A percentile compares a stretch with the other conserved stretches of the same genome.
Evolutionary conservation across 2,888 invertebrate species (phyloP).

Genomic region (Coecobrya sp.): DNA sequence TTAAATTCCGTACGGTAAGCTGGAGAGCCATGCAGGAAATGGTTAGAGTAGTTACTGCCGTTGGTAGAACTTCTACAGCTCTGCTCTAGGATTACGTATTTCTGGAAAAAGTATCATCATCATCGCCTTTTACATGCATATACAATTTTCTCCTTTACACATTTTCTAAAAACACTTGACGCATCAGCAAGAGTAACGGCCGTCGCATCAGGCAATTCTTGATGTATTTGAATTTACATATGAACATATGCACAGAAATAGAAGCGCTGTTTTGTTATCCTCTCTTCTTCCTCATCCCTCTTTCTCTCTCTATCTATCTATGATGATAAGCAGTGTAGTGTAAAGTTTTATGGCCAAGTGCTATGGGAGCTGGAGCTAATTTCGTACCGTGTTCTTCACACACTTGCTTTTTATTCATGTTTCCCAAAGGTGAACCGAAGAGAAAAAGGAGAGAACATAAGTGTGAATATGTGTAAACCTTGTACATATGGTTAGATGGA

Average conservation of each 20-base stretch:
- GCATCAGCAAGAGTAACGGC: constrained; percentile 69
- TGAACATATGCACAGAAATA: constrained; percentile 19
- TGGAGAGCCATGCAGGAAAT: constrained; percentile 55
- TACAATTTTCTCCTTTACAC: constrained; percentile 62
- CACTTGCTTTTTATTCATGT: constrained; percentile 81
- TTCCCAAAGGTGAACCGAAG: constrained; percentile 75
- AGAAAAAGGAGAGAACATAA: constrained; percentile 17
- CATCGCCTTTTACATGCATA: constrained; percentile 43
- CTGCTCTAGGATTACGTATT: constrained; percentile 10
- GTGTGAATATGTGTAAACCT: constrained; percentile 16
- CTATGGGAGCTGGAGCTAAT: constrained; percentile 79
- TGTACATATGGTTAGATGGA: not conserved
- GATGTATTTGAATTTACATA: constrained; percentile 78
- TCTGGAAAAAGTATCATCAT: constrained; percentile 60
- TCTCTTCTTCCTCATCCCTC: constrained; percentile 29
- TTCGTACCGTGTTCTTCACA: constrained; percentile 79
- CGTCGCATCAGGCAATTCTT: constrained; percentile 74
- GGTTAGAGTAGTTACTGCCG: not conserved
- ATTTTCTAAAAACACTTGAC: constrained; percentile 71
- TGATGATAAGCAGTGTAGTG: constrained; percentile 80
- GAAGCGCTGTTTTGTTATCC: constrained; percentile 22
- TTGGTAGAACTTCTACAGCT: not conserved
- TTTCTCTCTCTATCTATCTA: constrained; percentile 50
- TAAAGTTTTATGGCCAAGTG: constrained; percentile 80
- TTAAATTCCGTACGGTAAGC: constrained; percentile 78